Conservation (phyloP, 2,797 vertebrate species). For the Amblyopsis hoosieri region DNA sequence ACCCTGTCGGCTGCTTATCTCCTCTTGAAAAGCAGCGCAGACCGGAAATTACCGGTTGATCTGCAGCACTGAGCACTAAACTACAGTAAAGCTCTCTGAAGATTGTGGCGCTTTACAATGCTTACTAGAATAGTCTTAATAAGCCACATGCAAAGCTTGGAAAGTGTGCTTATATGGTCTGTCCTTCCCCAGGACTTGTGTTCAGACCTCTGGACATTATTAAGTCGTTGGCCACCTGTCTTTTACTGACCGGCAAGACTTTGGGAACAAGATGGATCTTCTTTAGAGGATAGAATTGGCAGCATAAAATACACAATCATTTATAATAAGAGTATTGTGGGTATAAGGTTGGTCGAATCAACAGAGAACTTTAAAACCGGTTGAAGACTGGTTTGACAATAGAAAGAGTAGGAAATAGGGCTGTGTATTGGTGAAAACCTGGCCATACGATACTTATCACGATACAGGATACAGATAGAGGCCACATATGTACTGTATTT, state of each 20-base stretch:
- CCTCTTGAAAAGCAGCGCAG: slow-evolving; percentile 34
- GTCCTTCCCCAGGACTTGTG: slow-evolving; percentile 6
- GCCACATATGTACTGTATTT: too few relatives aligned
- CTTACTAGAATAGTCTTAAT: slow-evolving; percentile 24
- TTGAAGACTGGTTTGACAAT: too few relatives aligned
- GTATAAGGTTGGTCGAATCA: too few relatives aligned
- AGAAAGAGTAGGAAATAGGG: too few relatives aligned
- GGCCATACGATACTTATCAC: too few relatives aligned
- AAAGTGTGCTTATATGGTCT: slow-evolving; percentile 19
- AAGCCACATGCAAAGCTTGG: slow-evolving; percentile 27
- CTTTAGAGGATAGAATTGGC: too few relatives aligned
- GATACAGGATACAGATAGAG: too few relatives aligned
- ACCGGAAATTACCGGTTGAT: slow-evolving; percentile 69
- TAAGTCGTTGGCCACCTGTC: slow-evolving; percentile 20
- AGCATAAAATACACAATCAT: too few relatives aligned
- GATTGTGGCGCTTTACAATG: slow-evolving; percentile 39
- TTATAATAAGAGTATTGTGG: too few relatives aligned
- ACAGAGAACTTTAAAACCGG: too few relatives aligned
- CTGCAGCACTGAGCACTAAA: slow-evolving; percentile 23
- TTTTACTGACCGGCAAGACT: neutral
- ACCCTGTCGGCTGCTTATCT: slow-evolving; percentile 62
- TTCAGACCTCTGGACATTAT: slow-evolving; percentile 19
- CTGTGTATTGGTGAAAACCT: too few relatives aligned
- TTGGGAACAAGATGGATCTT: neutral
- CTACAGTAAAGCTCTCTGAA: slow-evolving; percentile 38